Conservation (phyloP, 2,888 invertebrate species). For the Melolontha melolontha region DNA sequence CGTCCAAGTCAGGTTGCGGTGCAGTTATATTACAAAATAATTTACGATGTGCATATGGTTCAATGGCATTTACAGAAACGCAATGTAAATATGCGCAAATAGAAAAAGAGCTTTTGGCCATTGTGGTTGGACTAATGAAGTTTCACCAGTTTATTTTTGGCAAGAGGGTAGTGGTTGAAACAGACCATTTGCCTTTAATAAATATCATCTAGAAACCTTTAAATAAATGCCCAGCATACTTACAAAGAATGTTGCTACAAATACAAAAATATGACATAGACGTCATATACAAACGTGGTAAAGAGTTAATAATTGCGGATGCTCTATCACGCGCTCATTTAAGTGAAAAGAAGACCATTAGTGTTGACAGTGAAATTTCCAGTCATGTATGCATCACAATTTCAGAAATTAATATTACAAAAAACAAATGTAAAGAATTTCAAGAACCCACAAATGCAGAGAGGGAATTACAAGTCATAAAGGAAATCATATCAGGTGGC, state of each 20-base stretch:
- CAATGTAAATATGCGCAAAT: no score
- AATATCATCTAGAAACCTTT: conserved; percentile 51
- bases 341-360: no score
- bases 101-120: conserved; percentile 53
- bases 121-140: conserved; percentile 47
- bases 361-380: no score
- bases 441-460: no score
- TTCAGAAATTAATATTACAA: no score
- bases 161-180: no score
- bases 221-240: conserved; percentile 47
- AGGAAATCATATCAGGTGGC: no score
- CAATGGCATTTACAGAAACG: conserved; percentile 50
- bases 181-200: no score
- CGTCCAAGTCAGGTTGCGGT: conserved; percentile 51
- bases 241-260: conserved; percentile 47
- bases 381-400: no score
- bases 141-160: no score
- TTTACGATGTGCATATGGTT: conserved; percentile 52
- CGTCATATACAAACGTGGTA: conserved; percentile 50
- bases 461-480: no score
- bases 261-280: conserved; percentile 47
- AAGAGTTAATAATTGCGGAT: conserved; percentile 39
- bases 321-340: conserved; percentile 35
- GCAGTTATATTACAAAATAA: conserved; percentile 51
- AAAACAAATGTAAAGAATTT: no score